Evolutionary conservation across 1,140 invertebrate genomes (phyloP), one percentile per base, ranked within the genome.

Genomic region (Radopholus similis): DNA sequence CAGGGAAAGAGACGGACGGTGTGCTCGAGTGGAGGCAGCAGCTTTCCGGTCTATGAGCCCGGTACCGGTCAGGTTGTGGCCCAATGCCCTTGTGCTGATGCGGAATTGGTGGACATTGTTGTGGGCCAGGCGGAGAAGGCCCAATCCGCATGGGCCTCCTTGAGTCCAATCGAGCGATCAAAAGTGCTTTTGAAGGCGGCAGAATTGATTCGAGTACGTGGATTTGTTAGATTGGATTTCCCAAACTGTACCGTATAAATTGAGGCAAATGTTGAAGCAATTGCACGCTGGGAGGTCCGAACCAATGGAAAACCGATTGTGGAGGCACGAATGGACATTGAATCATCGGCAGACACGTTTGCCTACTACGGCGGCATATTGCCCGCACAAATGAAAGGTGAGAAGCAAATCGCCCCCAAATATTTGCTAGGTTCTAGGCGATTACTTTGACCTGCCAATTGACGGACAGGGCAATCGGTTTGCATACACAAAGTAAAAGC

Each of bases 231-330:
- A 26, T 65, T 30, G 21, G 11, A 40, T 59, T 59, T 66, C 18
- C 5, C 11, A 57, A 35, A 5, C 64, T 21, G 4, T 30, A 49
- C 5, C 18, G 11, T n/a, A 51, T n/a, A 18, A 30, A n/a, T 42
- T 65, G 5, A 68, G 44, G 44, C 26, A 32, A 67, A 60, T 37
- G 11, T 60, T n/a, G 58, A 60, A 26, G 11, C 34, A 21, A 57
- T 80, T 8, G 75, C 71, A 9, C 18, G 64, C 6, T 80, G 77
- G 77, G 78, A 80, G 38, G 66, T 74, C 23, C 15, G 58, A 1
- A 72, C 77, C 32, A 82, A 80, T 58, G 78, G 78, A 35, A 80
- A 80, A 64, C 75, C 78, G 13, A 80, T 80, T 32, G 60, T 21
- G 13, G 78, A 80, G 51, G 77, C 78, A 0, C 63, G 54, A 54